Evolutionary conservation across 2,888 invertebrate genomes (phyloP), one percentile per base, ranked within the genome.

Genomic region (Polia nebulosa): DNA sequence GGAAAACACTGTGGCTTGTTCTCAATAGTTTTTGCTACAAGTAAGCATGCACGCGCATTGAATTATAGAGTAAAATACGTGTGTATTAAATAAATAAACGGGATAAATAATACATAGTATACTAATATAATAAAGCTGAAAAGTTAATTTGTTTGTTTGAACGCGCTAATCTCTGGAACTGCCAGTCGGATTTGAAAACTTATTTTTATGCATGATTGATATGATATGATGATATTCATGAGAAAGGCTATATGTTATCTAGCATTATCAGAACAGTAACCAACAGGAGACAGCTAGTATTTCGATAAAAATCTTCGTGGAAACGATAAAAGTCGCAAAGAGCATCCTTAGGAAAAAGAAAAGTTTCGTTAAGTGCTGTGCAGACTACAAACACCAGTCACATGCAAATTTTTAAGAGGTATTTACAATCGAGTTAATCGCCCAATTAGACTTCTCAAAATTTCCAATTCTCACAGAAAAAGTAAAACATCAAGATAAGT

Each of bases 21-120:
- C 45, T 45, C 2, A 45, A 52, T 47, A 27, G 39, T 49, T 76
- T 67, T 70, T 70, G 27, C n/a, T 20, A 32, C 3, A 22, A 13
- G 8, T n/a, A 2, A n/a, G 8, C 6, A 22, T 44, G 32, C 67
- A 66, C 32, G 52, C n/a, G n/a, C 32, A 34, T 32, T 63, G 25
- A 39, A 34, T 68, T 4, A 22, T 15, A 11, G 3, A 15, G 27
- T 36, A 25, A 36, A 55, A 29, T 29, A 32, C 59, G 39, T 22
- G 17, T 6, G 22, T 22, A n/a, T 39, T 25, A 13, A 47, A 53
- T 70, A 32, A 20, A 34, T 29, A 71, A 22, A 34, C 13, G 3
- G 39, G 8, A 34, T 25, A 20, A n/a, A n/a, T n/a, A n/a, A n/a
- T n/a, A n/a, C n/a, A n/a, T n/a, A n/a, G n/a, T n/a, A n/a, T n/a